Conservation (phyloP, 2,797 vertebrate species). For the Discoglossus pictus region DNA sequence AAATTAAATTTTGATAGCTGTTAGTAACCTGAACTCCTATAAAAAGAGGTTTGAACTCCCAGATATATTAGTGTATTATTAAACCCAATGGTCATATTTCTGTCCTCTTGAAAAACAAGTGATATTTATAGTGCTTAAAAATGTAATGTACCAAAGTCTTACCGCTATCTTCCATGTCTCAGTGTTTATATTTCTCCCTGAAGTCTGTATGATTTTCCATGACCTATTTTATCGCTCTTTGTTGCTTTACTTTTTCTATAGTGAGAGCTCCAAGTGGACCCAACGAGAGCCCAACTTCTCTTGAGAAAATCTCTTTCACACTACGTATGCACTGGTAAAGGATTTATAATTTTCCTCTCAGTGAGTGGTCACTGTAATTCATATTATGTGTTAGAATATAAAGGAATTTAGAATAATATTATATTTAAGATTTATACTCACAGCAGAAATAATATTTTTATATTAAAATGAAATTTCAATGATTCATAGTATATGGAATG, state of each 20-base stretch:
- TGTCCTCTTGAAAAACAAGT: not conserved
- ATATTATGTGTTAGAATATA: not conserved
- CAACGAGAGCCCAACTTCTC: not conserved
- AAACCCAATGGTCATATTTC: slow-evolving; percentile 4
- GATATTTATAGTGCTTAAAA: slow-evolving; percentile 10
- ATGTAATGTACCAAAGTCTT: not conserved
- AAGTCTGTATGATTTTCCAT: not conserved
- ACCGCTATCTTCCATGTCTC: slow-evolving; percentile 1
- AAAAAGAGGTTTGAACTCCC: not conserved
- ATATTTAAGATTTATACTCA: no score
- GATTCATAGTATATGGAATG: no score
- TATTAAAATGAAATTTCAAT: no score
- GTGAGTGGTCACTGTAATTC: slow-evolving; percentile 3
- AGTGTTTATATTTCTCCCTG: slow-evolving; percentile 11
- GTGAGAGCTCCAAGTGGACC: not conserved
- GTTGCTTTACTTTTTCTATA: not conserved
- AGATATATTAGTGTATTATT: slow-evolving; percentile 6
- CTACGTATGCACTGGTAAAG: not conserved
- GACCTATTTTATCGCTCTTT: not conserved
- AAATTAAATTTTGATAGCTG: no score
- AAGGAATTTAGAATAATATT: no score
- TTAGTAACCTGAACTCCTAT: not conserved
- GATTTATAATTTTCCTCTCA: not conserved
- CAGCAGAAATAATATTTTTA: no score
- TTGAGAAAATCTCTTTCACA: not conserved